These are phyloP conservation scores for Naso thynnoides DNA, from an alignment of 2,797 vertebrate species.

Conservation along the genomic window DNA sequence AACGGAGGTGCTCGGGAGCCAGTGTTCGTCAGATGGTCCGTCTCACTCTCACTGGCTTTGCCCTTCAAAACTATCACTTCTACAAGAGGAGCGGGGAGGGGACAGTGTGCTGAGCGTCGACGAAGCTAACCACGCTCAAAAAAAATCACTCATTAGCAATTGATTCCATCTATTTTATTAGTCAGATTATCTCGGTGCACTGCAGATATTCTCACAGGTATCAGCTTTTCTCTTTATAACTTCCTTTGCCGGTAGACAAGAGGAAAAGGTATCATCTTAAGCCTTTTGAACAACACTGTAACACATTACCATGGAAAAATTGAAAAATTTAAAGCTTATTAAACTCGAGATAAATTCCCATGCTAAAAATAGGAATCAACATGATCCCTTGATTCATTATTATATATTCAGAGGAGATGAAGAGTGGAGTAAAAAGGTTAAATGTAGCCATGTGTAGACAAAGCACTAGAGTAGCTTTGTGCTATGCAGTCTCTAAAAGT, in stretches of 20 bases:
- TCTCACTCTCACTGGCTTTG: constrained; percentile 79
- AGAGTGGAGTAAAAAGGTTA: constrained; percentile 1
- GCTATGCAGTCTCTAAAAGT: constrained; percentile 5
- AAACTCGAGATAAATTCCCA: constrained; percentile 12
- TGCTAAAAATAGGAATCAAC: not conserved
- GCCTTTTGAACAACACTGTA: not conserved
- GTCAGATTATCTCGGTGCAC: constrained; percentile 22
- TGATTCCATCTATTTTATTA: constrained; percentile 1
- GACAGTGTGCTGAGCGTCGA: constrained; percentile 5
- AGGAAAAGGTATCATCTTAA: not conserved
- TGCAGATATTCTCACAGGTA: constrained; percentile 30
- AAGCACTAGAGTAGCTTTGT: constrained; percentile 11
- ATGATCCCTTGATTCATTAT: constrained; percentile 4
- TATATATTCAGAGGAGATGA: constrained; percentile 14
- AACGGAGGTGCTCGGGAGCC: constrained; percentile 74
- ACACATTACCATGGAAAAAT: not conserved
- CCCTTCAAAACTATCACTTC: constrained; percentile 84
- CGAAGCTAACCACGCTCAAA: constrained; percentile 23
- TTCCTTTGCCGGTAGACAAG: not conserved
- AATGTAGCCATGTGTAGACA: not conserved
- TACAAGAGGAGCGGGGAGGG: constrained; percentile 41
- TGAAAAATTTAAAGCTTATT: not conserved
- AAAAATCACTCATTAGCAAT: constrained; percentile 17
- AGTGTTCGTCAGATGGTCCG: constrained; percentile 79
- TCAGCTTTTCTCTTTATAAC: not conserved